phyloP scores from a whole-genome alignment of 1,140 invertebrate genomes.

The Venturia canescens region DNA sequence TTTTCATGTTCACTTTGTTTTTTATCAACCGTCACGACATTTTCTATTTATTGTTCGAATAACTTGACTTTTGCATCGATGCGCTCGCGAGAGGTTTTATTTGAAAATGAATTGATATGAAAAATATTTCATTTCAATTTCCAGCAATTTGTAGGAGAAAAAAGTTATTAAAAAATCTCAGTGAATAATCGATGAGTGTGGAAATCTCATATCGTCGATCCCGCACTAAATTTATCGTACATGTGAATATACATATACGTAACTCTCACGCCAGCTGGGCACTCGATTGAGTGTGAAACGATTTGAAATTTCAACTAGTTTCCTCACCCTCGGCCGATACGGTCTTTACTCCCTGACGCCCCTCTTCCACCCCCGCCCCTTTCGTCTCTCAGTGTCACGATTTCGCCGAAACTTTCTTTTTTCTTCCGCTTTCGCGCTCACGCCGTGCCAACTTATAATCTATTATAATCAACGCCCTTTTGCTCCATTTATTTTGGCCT shows the following conservation, averaged over 20 bases:
- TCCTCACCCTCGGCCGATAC: constrained; percentile 11
- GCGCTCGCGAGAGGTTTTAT: too few species aligned
- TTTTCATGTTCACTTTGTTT: too few species aligned
- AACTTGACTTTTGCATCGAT: too few species aligned
- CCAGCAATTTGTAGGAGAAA: not conserved
- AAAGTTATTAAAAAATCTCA: not conserved
- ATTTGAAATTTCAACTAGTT: constrained; percentile 50
- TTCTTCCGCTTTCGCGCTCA: not conserved
- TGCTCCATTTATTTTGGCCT: constrained; percentile 16
- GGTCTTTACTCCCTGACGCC: constrained; percentile 24
- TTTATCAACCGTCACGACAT: too few species aligned
- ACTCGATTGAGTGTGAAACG: constrained; percentile 50
- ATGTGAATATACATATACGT: constrained; percentile 8
- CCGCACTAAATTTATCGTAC: not conserved
- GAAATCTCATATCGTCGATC: not conserved
- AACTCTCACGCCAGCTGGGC: constrained; percentile 2
- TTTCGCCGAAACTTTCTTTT: not conserved
- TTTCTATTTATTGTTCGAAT: too few species aligned
- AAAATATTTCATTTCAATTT: too few species aligned
- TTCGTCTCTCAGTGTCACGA: constrained; percentile 30
- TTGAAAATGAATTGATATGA: too few species aligned
- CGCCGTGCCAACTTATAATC: constrained; percentile 19
- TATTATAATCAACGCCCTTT: constrained; percentile 30
- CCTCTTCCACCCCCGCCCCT: constrained; percentile 11
- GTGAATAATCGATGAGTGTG: too few species aligned